A percentile compares a stretch with the other conserved stretches of the same genome.
Conservation (phyloP, 2,888 invertebrate species). For the Malthinus seriepunctatus region DNA sequence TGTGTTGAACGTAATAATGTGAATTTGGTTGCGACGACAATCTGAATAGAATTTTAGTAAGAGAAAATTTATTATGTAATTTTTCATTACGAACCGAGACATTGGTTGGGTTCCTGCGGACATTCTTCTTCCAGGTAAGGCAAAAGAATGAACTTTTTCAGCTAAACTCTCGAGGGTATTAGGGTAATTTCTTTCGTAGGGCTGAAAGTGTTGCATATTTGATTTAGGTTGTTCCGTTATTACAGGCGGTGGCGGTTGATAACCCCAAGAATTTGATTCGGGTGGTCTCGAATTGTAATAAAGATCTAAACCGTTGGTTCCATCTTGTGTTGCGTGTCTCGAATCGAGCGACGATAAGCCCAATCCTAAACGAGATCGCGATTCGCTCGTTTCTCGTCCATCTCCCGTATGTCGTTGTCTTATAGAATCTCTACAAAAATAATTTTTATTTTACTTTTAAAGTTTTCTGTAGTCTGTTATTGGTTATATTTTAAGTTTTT, state of each 20-base stretch:
- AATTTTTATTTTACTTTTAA: neutral
- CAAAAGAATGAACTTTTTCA: slow-evolving; percentile 89
- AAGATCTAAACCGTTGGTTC: slow-evolving; percentile 69
- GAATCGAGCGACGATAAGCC: slow-evolving; percentile 69
- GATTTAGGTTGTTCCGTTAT: slow-evolving; percentile 91
- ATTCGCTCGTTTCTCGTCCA: slow-evolving; percentile 77
- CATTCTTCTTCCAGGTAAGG: slow-evolving; percentile 63
- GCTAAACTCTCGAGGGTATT: slow-evolving; percentile 90
- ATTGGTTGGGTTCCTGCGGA: slow-evolving; percentile 67
- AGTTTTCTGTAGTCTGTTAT: slow-evolving; percentile 4
- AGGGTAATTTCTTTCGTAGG: slow-evolving; percentile 83
- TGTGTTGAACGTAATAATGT: slow-evolving; percentile 58
- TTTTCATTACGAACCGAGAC: slow-evolving; percentile 43
- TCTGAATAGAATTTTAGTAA: slow-evolving; percentile 32
- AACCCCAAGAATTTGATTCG: slow-evolving; percentile 64
- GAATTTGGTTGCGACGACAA: slow-evolving; percentile 57
- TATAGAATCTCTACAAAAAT: slow-evolving; percentile 44
- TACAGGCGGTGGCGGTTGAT: slow-evolving; percentile 85
- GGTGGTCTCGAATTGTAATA: slow-evolving; percentile 81
- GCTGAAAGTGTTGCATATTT: slow-evolving; percentile 78
- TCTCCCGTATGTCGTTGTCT: slow-evolving; percentile 69
- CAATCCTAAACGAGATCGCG: slow-evolving; percentile 75
- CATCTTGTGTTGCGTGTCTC: slow-evolving; percentile 58
- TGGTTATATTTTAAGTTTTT: slow-evolving; percentile 26
- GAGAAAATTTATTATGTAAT: slow-evolving; percentile 15